Evolutionary conservation across 2,113 vertebrate genomes (phyloP).

Genomic region (Odontophorus gujanensis): DNA sequence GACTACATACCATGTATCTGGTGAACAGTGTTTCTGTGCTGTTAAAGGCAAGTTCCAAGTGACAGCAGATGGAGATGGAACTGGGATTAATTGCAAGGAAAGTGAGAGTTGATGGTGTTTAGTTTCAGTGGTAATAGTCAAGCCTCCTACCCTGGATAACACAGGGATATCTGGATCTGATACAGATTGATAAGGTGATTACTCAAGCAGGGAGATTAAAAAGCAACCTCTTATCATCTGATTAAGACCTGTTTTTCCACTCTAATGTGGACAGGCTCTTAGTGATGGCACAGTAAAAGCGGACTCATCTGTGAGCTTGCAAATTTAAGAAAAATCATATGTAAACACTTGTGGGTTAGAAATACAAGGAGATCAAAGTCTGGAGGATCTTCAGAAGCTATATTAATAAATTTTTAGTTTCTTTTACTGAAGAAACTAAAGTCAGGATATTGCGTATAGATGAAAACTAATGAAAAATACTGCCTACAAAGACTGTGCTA

Average conservation of each 20-base stretch:
- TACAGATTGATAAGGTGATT: not conserved
- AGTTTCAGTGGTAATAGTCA: constrained; percentile 5
- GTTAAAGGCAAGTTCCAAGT: not conserved
- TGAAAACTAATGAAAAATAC: not conserved
- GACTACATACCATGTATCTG: not conserved
- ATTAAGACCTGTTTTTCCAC: not conserved
- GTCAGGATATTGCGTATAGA: not conserved
- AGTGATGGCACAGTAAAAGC: not conserved
- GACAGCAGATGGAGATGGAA: constrained; percentile 16
- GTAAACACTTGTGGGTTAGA: not conserved
- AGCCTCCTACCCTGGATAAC: not conserved
- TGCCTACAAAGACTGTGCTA: not conserved
- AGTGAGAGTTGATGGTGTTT: not conserved
- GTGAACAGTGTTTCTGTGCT: not conserved
- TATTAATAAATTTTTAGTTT: not conserved
- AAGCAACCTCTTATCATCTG: not conserved
- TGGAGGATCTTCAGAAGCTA: not conserved
- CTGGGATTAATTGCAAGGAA: constrained; percentile 22
- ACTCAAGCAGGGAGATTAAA: not conserved
- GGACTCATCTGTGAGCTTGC: not conserved
- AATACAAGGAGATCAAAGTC: not conserved
- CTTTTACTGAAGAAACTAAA: not conserved
- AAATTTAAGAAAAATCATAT: not conserved
- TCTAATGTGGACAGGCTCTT: not conserved
- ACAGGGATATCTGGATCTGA: not conserved